Base-by-base conservation (phyloP, 2,888 invertebrate genomes). In the Orchesellides sinensis region DNA sequence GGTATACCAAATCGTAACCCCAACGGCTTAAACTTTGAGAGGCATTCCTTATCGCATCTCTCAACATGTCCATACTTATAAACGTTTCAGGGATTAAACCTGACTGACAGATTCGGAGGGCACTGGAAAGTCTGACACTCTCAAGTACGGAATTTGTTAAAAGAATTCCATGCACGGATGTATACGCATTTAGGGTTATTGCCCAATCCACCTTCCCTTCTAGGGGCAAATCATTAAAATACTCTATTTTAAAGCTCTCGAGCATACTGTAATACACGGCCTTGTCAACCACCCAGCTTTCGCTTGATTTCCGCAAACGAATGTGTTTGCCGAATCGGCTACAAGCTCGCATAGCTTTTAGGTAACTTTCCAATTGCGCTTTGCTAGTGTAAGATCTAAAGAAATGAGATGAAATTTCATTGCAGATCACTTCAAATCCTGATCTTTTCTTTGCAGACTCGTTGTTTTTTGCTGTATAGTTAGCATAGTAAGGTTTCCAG, bases 141-240 rank as follows among this genome's bases (percentile, higher is more conserved):
- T 85, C 85, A 59, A 85, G 83, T 23, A 77, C 84, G 78, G 83
- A 83, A 52, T 85, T 85, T n/a, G 84, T 79, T 29, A 85, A 40
- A 4, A 85, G 81, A 29, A 84, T 65, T n/a, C 84, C 84, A 54
- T 85, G 83, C 0, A 84, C 68, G 1, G 84, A 54, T 2, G 65
- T 69, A 32, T 85, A 85, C 17, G 83, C 45, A 74, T 83, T 83
- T 10, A 83, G 35, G 1, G 84, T 84, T 1, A 85, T 68, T 0
- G 84, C 84, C 85, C 85, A 85, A 40, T 85, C 85, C 8, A 83
- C 74, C 14, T 61, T 80, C 19, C 85, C 85, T 6, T 61, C 49
- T 23, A 49, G 47, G 10, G 85, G 85, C 6, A 85, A 70, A 12
- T 56, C 17, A 23, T 61, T 40, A 40, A 84, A 85, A 61, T 83